Base-by-base conservation (phyloP, 2,888 invertebrate genomes). In the Drosophila borborema region DNA sequence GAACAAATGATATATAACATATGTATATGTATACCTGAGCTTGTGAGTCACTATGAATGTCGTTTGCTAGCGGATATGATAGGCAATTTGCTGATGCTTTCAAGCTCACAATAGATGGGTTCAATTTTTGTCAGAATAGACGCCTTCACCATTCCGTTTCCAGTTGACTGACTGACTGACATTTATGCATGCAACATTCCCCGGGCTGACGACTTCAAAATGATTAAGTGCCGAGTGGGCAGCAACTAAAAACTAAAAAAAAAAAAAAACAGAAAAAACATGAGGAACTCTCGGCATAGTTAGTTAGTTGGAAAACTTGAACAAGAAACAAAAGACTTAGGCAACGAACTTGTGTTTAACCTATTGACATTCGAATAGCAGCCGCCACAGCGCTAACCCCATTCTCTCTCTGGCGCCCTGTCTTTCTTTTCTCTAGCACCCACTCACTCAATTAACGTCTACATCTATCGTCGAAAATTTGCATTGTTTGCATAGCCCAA, bases 281-380 rank as follows among this genome's bases (percentile, higher is more conserved):
- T 34, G 9, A 34, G 9, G 14, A 38, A 12, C 38, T 41, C 31
- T 45, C 28, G 28, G 6, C 28, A 28, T 4, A 28, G 28, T 28
- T 28, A 28, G 28, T 28, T 23, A 53, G 14, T 20, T 14, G 38
- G 38, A 16, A 54, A 40, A 41, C 7, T n/a, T 36, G 14, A 10
- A 34, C 34, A 12, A 8, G 8, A 55, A 83, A 79, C 82, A 75
- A 83, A 83, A 82, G 89, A 88, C 83, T 86, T 80, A 85, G 77
- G 79, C 81, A 85, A 83, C 85, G 74, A 89, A 88, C 86, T 83
- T 74, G 70, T 45, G 55, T 65, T 72, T 87, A 85, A 80, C 87
- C 85, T 82, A 86, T 86, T 88, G 88, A 81, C 84, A 83, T 77
- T 77, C 64, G 71, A 63, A 72, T 40, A 38, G 63, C 60, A 51